Conservation (phyloP, 2,797 vertebrate species). For the Rhabdophis nuchalis region DNA sequence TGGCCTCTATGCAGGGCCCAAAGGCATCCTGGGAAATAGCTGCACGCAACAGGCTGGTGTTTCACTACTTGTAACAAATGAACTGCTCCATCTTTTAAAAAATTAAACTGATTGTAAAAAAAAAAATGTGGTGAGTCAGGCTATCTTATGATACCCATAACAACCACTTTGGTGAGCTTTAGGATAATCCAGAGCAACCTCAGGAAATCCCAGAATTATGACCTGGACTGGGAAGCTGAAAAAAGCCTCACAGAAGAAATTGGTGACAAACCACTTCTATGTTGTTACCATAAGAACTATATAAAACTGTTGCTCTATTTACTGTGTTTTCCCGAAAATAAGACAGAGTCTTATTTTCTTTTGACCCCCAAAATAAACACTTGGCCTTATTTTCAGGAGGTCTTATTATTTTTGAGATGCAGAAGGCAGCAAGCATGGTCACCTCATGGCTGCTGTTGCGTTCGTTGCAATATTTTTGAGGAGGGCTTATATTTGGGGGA, state of each 20-base stretch:
- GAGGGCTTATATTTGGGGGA: no score
- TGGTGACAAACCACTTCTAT: neutral
- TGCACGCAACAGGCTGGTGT: neutral
- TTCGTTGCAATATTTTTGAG: no score
- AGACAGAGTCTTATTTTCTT: no score
- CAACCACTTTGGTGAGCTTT: neutral
- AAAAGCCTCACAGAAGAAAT: neutral
- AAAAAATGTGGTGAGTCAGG: neutral
- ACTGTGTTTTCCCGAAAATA: neutral
- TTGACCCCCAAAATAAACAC: no score
- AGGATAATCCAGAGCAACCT: neutral
- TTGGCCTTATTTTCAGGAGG: no score
- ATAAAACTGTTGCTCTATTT: neutral
- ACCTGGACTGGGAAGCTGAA: neutral
- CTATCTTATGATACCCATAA: neutral
- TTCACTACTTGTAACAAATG: neutral
- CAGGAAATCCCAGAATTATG: neutral
- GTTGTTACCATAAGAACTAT: neutral
- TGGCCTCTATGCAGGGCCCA: neutral
- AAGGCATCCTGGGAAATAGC: neutral
- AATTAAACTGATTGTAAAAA: neutral
- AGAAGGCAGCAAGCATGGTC: no score
- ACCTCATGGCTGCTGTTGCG: no score
- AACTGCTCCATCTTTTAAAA: neutral
- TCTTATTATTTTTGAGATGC: no score